phyloP scores from a whole-genome alignment of 2,888 invertebrate genomes.

The Cotesia congregata region DNA sequence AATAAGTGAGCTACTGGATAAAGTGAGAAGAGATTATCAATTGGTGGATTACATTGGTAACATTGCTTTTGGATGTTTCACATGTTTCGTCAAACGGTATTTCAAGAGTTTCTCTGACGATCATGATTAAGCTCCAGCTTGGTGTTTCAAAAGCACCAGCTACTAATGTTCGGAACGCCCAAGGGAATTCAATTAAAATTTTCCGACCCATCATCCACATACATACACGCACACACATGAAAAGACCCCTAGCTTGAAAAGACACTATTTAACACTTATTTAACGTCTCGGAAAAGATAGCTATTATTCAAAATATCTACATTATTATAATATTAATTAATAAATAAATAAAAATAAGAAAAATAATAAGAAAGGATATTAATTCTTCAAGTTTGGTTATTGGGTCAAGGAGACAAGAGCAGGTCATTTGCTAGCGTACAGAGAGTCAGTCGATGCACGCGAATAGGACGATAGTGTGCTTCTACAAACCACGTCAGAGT shows the following conservation, averaged over 20 bases:
- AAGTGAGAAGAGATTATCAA: not conserved
- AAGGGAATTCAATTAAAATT: not conserved
- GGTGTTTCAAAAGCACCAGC: not conserved
- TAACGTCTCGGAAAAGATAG: not conserved
- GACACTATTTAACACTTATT: not conserved
- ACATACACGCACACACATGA: not conserved
- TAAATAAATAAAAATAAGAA: too few species aligned
- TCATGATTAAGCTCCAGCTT: not conserved
- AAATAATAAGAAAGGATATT: not conserved
- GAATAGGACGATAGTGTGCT: not conserved
- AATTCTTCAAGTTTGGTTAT: not conserved
- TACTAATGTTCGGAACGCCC: not conserved
- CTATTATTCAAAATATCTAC: not conserved
- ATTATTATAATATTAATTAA: too few species aligned
- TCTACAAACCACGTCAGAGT: slow-evolving; percentile 5
- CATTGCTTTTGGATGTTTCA: not conserved
- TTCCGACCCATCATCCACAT: not conserved
- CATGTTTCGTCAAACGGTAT: not conserved
- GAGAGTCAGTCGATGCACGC: too few species aligned
- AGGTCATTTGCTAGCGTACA: not conserved
- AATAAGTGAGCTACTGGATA: too few species aligned
- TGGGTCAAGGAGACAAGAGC: slow-evolving; percentile 1
- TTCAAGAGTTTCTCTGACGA: not conserved
- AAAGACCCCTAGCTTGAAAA: too few species aligned
- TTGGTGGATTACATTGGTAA: not conserved